phyloP scores from a whole-genome alignment of 2,113 vertebrate species.

The Ammodytes dubius region DNA sequence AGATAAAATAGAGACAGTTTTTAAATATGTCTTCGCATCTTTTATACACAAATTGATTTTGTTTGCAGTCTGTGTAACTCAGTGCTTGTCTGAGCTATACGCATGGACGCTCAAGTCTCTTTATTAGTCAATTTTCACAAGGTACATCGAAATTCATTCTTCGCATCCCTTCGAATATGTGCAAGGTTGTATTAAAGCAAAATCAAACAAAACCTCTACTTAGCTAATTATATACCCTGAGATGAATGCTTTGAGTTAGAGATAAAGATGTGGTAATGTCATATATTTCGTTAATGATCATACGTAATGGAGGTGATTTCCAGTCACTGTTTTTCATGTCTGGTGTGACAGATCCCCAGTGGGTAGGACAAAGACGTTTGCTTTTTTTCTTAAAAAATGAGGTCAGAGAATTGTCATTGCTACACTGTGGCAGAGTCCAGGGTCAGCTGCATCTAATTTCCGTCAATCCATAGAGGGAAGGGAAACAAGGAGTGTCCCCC shows the following conservation, averaged over 20 bases:
- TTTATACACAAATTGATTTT: slow-evolving; percentile 55
- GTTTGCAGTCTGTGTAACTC: slow-evolving; percentile 19
- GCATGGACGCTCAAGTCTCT: too few relatives aligned
- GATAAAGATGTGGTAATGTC: slow-evolving; percentile 52
- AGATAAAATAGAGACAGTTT: slow-evolving; percentile 38
- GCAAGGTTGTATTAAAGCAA: slow-evolving; percentile 36
- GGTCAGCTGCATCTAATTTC: slow-evolving; percentile 75
- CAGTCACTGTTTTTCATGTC: slow-evolving; percentile 26
- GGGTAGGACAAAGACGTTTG: slow-evolving; percentile 41
- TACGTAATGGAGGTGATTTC: slow-evolving; percentile 50
- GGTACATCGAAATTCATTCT: too few relatives aligned
- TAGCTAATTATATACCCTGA: slow-evolving; percentile 51
- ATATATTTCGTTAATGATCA: slow-evolving; percentile 52
- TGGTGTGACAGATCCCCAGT: slow-evolving; percentile 32
- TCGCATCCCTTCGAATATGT: background rate
- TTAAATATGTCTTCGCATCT: slow-evolving; percentile 44
- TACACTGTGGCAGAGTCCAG: slow-evolving; percentile 34
- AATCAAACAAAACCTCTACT: slow-evolving; percentile 53
- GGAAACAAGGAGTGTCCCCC: slow-evolving; percentile 55
- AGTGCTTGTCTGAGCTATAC: slow-evolving; percentile 1
- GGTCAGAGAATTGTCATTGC: slow-evolving; percentile 70
- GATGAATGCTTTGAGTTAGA: slow-evolving; percentile 32
- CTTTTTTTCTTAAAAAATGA: slow-evolving; percentile 63
- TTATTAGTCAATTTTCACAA: too few relatives aligned
- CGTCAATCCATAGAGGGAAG: slow-evolving; percentile 64